Base-by-base conservation (phyloP, 2,797 vertebrate species). In the Pristis pectinata region DNA sequence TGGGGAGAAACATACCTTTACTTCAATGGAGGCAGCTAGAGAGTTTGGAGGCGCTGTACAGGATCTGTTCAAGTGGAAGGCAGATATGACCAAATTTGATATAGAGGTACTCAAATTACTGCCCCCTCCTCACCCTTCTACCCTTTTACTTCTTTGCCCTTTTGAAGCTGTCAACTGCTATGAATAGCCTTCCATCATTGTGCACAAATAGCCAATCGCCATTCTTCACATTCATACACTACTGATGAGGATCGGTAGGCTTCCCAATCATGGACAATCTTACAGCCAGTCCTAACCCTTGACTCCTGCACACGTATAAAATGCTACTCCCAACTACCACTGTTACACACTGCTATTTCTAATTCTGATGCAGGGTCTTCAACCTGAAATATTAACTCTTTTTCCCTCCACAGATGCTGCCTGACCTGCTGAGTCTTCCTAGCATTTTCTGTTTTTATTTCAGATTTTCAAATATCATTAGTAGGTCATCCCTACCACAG, bases 1-100 rank as follows among this genome's bases (percentile, higher is more conserved):
- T 0, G 99, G 99, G 0, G 98, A 99, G 94, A 98, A 98, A 94
- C 99, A 99, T 95, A 98, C 97, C 95, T 99, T 99, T 95, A 98
- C 98, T 0, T 99, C 99, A 0, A 99, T 98, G 1, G 99, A 99
- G 94, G 99, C 98, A 0, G 99, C 99, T 0, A 97, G 99, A 95
- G 98, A 99, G 96, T 99, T 99, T 95, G 99, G 99, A 0, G 99
- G 99, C 34, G 98, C 98, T 0, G 97, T 99, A 67, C 99, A 99
- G 94, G 99, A 99, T 92, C 97, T 98, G 95, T 99, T 99, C 96
- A 98, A 98, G 95, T 99, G 99, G 99, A 99, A 99, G 95, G 98
- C 99, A n/a, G 98, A 99, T 95, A 99, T 99, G 99, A 99, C 99
- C 1, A 98, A 98, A 96, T 99, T 99, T 95, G 99, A 99, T 95